Conservation (phyloP, 1,140 invertebrate genomes). For the Eriocheir sinensis region DNA sequence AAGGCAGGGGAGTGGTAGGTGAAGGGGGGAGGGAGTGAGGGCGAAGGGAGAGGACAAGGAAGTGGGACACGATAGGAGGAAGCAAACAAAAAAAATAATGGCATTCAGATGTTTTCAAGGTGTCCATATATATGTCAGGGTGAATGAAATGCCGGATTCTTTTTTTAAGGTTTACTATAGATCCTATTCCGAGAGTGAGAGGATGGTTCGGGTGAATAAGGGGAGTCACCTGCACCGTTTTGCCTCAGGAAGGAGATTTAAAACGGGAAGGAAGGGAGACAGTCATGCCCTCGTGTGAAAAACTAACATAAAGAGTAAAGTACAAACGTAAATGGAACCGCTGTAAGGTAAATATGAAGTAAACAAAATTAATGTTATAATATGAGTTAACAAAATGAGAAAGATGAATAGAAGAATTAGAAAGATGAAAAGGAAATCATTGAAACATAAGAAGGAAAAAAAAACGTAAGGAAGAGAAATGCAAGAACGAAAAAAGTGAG, state of each 20-base stretch:
- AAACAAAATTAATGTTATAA: background rate
- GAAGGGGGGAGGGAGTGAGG: background rate
- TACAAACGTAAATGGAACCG: slow-evolving; percentile 3
- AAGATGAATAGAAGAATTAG: background rate
- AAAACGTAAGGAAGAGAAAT: slow-evolving; percentile 18
- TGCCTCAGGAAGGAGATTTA: background rate
- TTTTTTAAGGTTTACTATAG: background rate
- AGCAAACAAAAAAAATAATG: background rate
- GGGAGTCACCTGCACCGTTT: background rate
- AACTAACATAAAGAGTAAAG: background rate
- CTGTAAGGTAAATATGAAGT: background rate
- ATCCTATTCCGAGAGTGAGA: background rate
- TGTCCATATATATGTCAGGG: background rate
- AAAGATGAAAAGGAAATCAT: background rate
- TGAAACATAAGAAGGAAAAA: background rate
- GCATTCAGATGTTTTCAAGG: background rate
- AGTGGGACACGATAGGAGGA: background rate
- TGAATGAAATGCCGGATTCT: background rate
- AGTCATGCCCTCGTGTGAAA: background rate
- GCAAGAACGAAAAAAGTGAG: background rate
- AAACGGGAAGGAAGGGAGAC: background rate
- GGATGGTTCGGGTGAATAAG: no score
- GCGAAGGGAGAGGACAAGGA: background rate
- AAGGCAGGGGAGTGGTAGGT: background rate
- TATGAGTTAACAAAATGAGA: background rate